Percentiles rank a stretch among this genome's conserved stretches.
These are phyloP conservation scores for Opisthograptis luteolata DNA, from an alignment of 2,888 invertebrate genomes.

Conservation along the genomic window DNA sequence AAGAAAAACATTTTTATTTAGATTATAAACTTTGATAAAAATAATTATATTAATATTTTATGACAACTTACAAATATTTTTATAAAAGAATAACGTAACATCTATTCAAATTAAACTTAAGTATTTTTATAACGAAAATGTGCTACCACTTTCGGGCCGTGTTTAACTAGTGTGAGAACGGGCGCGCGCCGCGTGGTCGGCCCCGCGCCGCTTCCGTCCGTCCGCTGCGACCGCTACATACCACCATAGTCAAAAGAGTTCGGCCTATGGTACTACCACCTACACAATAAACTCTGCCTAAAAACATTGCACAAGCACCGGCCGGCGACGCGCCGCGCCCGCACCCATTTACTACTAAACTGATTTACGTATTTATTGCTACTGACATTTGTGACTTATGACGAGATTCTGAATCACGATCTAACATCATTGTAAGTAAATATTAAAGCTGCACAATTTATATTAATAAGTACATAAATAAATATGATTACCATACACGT, in stretches of 20 bases:
- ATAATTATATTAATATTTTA: slow-evolving; percentile 85
- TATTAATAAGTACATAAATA: slow-evolving; percentile 80
- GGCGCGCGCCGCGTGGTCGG: slow-evolving; percentile 49
- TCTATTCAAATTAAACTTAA: slow-evolving; percentile 80
- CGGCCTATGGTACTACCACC: no score
- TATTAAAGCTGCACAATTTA: slow-evolving; percentile 84
- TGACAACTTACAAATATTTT: slow-evolving; percentile 84
- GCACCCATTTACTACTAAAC: slow-evolving; percentile 65
- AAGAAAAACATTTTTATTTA: slow-evolving; percentile 85
- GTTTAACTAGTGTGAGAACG: slow-evolving; percentile 78
- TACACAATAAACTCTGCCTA: slow-evolving; percentile 54
- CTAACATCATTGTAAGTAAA: slow-evolving; percentile 83
- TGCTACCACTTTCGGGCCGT: slow-evolving; percentile 80
- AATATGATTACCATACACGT: slow-evolving; percentile 73
- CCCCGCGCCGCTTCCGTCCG: slow-evolving; percentile 9
- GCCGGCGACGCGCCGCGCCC: slow-evolving; percentile 50
- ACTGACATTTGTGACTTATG: slow-evolving; percentile 81
- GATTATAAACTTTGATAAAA: slow-evolving; percentile 86
- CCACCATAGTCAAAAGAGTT: no score
- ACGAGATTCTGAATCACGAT: slow-evolving; percentile 84
- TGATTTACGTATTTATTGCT: slow-evolving; percentile 78
- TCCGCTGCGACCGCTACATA: slow-evolving; percentile 25
- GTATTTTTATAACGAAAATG: slow-evolving; percentile 80
- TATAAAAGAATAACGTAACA: slow-evolving; percentile 85
- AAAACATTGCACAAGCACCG: slow-evolving; percentile 69